Evolutionary conservation across 2,113 vertebrate species (phyloP).

Genomic region (Dipodomys stephensi): DNA sequence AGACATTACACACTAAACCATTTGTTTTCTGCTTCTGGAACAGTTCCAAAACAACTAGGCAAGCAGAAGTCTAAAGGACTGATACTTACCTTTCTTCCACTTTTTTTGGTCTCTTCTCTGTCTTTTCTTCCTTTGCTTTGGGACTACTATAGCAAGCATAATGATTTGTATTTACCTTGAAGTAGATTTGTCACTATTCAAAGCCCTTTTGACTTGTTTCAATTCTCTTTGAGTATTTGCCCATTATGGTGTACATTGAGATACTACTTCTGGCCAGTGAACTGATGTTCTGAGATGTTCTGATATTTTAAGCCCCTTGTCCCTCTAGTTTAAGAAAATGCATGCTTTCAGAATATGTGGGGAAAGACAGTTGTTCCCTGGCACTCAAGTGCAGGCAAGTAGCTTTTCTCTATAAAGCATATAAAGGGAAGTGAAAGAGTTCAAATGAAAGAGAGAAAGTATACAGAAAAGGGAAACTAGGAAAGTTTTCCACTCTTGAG

Average conservation of each 20-base stretch:
- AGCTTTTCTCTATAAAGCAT: background rate
- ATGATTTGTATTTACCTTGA: constrained; percentile 84
- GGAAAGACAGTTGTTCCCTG: background rate
- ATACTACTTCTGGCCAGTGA: constrained; percentile 75
- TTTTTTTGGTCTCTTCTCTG: background rate
- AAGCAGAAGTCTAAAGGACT: constrained; percentile 74
- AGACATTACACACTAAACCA: constrained; percentile 78
- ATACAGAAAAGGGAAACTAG: background rate
- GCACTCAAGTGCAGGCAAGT: constrained; percentile 18
- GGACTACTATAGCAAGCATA: constrained; percentile 73
- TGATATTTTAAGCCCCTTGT: constrained; percentile 19
- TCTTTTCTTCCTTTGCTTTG: constrained; percentile 24
- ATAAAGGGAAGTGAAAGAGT: background rate
- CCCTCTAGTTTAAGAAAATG: constrained; percentile 3
- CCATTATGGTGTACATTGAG: constrained; percentile 74
- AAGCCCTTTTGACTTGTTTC: constrained; percentile 84
- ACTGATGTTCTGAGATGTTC: background rate
- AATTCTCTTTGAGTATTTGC: constrained; percentile 75
- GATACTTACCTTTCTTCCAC: constrained; percentile 35
- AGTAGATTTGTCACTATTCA: constrained; percentile 80
- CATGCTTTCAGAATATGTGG: background rate
- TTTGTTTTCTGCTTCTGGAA: constrained; percentile 84
- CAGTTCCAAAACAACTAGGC: constrained; percentile 76
- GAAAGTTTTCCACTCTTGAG: background rate
- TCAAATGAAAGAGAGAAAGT: constrained; percentile 31